These are phyloP conservation scores for Atethmia centrago DNA, from an alignment of 2,888 invertebrate species.

Conservation along the genomic window DNA sequence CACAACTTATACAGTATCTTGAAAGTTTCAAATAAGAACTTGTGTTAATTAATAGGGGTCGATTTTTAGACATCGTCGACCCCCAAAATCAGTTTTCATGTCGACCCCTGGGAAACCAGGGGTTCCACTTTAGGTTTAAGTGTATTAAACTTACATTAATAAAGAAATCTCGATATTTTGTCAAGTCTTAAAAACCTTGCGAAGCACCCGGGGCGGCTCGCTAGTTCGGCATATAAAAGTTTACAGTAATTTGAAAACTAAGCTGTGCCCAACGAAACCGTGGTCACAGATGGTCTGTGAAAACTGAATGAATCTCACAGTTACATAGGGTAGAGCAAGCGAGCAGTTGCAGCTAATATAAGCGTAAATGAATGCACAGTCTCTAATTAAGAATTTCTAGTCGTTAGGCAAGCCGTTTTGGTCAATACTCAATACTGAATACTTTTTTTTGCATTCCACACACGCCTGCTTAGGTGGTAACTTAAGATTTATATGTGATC, in stretches of 20 bases:
- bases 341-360: conserved; percentile 10
- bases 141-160: neutral
- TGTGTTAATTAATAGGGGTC: too few species aligned
- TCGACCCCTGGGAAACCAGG: too few species aligned
- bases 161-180: neutral
- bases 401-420: neutral
- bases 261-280: neutral
- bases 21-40: too few species aligned
- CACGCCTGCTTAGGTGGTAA: too few species aligned
- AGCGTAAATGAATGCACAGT: neutral
- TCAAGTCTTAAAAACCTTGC: neutral
- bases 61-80: too few species aligned
- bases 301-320: neutral
- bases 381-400: conserved; percentile 22
- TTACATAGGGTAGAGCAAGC: neutral
- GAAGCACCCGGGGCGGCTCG: neutral
- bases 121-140: too few species aligned
- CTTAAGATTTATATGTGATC: too few species aligned
- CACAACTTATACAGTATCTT: too few species aligned
- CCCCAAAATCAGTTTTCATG: too few species aligned
- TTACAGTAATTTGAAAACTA: neutral
- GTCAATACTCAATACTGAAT: too few species aligned
- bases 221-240: neutral
- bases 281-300: neutral
- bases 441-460: too few species aligned